Base-by-base conservation (phyloP, 1,140 invertebrate genomes). In the Drosophila bocki region DNA sequence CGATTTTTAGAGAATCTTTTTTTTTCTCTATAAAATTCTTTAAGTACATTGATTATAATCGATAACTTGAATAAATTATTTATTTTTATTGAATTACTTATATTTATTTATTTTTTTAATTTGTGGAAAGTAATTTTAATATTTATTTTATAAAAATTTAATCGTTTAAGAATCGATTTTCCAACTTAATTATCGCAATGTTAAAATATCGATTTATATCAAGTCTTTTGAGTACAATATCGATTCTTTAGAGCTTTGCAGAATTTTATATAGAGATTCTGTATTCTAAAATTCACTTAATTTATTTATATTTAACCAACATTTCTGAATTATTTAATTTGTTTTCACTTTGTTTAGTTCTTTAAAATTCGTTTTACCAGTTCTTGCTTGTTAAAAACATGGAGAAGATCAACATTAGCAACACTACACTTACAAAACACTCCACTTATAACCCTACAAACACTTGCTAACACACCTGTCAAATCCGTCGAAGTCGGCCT, bases 391-490 rank as follows among this genome's bases (percentile, higher is more conserved):
- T 29, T 51, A 3, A n/a, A 2, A 50, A 50, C 26, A 50, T 8
- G 3, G 3, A 29, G 8, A n/a, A n/a, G 1, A 13, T 22, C 22
- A 17, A 17, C 19, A 11, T 60, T 19, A 12, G 2, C 37, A 75
- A 75, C 71, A 76, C 69, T 64, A 6, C 11, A 56, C 53, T 3
- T 2, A 17, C 22, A 45, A 33, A 7, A 47, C 19, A 7, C 17
- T 22, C 44, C 19, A 45, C 13, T 33, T 33, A 11, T 12, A 19
- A 33, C 13, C 48, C 29, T 45, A 2, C 44, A 12, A 59, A 71
- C 45, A 60, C 51, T 74, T 19, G 32, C 48, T 42, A 35, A 69
- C 47, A 69, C 51, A 81, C 51, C 53, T 75, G 74, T 70, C 78
- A 85, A 54, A 42, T 19, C 42, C 37, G 67, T 53, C 67, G 53